These are phyloP conservation scores for Sebastiscus albofasciatus DNA, from an alignment of 2,797 vertebrate genomes.

Conservation along the genomic window DNA sequence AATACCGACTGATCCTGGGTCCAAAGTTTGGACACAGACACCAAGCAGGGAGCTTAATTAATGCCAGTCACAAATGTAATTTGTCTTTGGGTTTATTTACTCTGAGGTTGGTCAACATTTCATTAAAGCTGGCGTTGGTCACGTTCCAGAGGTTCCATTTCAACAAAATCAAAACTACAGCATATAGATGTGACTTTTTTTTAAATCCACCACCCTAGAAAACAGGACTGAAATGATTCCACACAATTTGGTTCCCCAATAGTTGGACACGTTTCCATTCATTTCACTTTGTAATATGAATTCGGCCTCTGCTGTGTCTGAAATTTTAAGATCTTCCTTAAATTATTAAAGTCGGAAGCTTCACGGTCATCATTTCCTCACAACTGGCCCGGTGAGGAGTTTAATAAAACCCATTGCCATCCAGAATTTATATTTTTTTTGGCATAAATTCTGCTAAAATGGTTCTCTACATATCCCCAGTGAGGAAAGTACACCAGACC, in stretches of 20 bases:
- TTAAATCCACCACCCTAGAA: neutral
- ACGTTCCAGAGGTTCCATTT: neutral
- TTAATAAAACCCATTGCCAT: neutral
- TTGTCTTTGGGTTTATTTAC: neutral
- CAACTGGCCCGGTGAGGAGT: neutral
- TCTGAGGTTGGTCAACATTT: neutral
- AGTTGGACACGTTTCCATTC: neutral
- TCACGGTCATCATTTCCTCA: neutral
- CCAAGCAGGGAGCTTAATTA: neutral
- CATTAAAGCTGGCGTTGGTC: neutral
- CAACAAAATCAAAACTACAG: neutral
- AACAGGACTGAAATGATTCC: neutral
- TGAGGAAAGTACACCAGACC: neutral
- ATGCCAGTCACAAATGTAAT: slow-evolving; percentile 8
- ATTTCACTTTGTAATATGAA: neutral
- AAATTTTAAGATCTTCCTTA: neutral
- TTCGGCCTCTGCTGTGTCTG: neutral
- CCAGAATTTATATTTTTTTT: neutral
- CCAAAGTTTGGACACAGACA: neutral
- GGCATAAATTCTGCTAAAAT: neutral
- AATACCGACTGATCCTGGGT: neutral
- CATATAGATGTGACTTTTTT: neutral
- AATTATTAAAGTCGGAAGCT: neutral
- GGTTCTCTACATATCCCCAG: neutral
- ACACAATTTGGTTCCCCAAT: neutral